These are phyloP conservation scores for Elegia similella DNA, from an alignment of 2,888 invertebrate genomes.

Conservation along the genomic window DNA sequence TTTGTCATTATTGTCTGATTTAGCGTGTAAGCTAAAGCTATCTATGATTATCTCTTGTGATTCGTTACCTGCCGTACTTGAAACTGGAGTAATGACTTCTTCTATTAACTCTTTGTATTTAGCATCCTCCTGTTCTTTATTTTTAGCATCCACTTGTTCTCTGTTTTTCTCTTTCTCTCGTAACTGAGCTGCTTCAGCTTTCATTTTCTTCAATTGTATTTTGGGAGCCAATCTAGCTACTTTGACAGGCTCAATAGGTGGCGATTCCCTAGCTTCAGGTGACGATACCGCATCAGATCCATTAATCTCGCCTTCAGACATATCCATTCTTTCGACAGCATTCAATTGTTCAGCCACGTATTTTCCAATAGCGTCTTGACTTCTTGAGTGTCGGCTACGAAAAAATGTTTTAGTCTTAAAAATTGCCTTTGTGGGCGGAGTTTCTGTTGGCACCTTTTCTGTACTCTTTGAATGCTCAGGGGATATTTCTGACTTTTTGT, in stretches of 20 bases:
- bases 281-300: conserved; percentile 62
- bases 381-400: conserved; percentile 78
- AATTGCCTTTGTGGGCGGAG: conserved; percentile 65
- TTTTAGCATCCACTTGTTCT: conserved; percentile 17
- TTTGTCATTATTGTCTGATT: conserved; percentile 23
- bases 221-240: conserved; percentile 78
- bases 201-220: conserved; percentile 77
- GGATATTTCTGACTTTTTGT: conserved; percentile 54
- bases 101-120: conserved; percentile 6
- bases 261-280: conserved; percentile 64
- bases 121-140: neutral
- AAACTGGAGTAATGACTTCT: neutral
- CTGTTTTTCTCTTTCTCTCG: conserved; percentile 47
- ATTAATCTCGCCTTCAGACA: conserved; percentile 63
- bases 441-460: conserved; percentile 44
- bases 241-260: conserved; percentile 77
- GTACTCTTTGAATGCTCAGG: conserved; percentile 34
- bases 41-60: neutral
- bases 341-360: conserved; percentile 77
- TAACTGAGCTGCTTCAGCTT: conserved; percentile 68
- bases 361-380: conserved; percentile 78
- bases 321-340: conserved; percentile 69
- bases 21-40: neutral
- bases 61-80: neutral
- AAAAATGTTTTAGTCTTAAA: conserved; percentile 81